Evolutionary conservation across 2,113 vertebrate species (phyloP), one percentile per base, ranked within the genome.

Genomic region (Ptychochromis oligacanthus): DNA sequence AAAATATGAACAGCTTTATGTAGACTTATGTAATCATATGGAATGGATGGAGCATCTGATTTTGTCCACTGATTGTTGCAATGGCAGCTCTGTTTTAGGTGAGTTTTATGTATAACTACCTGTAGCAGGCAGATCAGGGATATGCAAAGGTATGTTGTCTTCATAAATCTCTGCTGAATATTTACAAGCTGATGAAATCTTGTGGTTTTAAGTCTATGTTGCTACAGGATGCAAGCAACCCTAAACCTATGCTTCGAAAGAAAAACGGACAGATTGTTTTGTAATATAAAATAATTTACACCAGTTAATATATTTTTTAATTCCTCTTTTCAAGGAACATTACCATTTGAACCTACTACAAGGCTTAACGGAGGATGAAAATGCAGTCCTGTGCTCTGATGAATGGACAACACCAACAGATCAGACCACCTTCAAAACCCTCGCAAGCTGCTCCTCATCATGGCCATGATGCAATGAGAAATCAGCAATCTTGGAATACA

Each of bases 271-370:
- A n/a, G n/a, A n/a, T n/a, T n/a, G n/a, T n/a, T n/a, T 65, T 43
- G n/a, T 65, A 24, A 43, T 28, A 34, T 22, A 0, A 62, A 75
- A 3, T 28, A 15, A 20, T 31, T 18, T 26, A 31, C 20, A 17
- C 22, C 6, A 1, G 1, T 49, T 76, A 58, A 24, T 2, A 22
- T 13, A 31, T 59, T 58, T 57, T 81, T 0, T 10, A 22, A 7
- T 28, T 18, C 28, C 28, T 10, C 11, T 49, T 92, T 91, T 77
- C 77, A n/a, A 94, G 92, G 67, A 22, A 55, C n/a, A 3, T 49
- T 70, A 7, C 22, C 20, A 14, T 14, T 11, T 77, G 36, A 54
- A 56, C 13, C 22, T 43, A 20, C 34, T 13, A 7, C 59, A 74
- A 75, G 65, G 17, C 38, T 31, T 36, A 77, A 46, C 31, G 1